Evolutionary conservation across 2,113 vertebrate species (phyloP).

Genomic region (Lagopus leucura): DNA sequence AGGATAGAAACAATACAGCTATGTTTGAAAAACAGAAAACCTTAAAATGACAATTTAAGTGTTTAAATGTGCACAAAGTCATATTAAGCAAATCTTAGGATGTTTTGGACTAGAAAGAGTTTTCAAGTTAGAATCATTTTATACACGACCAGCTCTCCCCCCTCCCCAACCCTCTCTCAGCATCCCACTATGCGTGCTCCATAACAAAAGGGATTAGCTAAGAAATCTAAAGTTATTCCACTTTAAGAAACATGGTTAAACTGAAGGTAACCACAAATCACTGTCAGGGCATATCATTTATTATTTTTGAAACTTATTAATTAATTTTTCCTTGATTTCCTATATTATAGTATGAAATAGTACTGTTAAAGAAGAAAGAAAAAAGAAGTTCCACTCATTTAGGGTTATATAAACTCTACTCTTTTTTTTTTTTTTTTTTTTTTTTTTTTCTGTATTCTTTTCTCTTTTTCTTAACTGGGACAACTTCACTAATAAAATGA

Average conservation of each 20-base stretch:
- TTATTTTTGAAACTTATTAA: neutral
- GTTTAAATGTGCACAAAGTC: constrained; percentile 38
- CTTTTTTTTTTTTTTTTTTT: neutral
- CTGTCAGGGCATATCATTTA: neutral
- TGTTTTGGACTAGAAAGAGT: constrained; percentile 36
- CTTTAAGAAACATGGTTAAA: constrained; percentile 18
- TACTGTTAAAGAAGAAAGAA: neutral
- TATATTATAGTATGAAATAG: neutral
- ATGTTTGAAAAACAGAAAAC: constrained; percentile 45
- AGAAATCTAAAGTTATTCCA: constrained; percentile 51
- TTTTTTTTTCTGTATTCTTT: neutral
- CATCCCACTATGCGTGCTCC: neutral
- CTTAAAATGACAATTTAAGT: constrained; percentile 52
- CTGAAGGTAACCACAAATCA: neutral
- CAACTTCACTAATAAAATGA: neutral
- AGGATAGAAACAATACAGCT: constrained; percentile 22
- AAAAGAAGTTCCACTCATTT: neutral
- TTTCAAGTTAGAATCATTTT: neutral
- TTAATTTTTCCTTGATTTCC: neutral
- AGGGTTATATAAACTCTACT: no score
- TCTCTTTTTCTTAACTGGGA: neutral
- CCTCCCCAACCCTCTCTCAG: neutral
- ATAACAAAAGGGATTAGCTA: constrained; percentile 25
- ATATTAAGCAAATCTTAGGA: constrained; percentile 48
- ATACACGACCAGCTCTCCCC: neutral